phyloP scores from a whole-genome alignment of 2,888 invertebrate species.

The Tethea ocularis region DNA sequence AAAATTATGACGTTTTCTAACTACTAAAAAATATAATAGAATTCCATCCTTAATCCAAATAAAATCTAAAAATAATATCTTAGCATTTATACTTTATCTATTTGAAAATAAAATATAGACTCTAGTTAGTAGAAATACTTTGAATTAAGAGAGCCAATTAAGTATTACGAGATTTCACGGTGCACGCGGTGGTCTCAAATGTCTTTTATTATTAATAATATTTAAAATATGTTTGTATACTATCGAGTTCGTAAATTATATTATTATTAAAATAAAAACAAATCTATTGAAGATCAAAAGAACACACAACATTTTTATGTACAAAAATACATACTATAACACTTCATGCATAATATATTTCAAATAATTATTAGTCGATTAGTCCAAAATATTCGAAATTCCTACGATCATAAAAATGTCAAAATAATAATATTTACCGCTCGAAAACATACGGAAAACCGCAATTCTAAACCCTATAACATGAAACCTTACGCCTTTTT shows the following conservation, averaged over 20 bases:
- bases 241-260: conserved; percentile 30
- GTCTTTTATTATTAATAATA: conserved; percentile 35
- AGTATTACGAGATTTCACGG: conserved; percentile 44
- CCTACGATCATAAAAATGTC: no score
- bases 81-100: not conserved
- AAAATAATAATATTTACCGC: not conserved
- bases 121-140: conserved; percentile 18
- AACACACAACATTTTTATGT: conserved; percentile 31
- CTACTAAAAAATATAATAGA: conserved; percentile 2
- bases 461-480: not conserved
- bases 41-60: not conserved
- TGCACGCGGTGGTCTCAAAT: conserved; percentile 55
- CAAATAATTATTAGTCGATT: not conserved
- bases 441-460: not conserved
- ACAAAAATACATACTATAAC: conserved; percentile 22
- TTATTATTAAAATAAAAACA: conserved; percentile 32
- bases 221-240: conserved; percentile 33
- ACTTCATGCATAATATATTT: conserved; percentile 23
- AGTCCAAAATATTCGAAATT: not conserved
- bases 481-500: not conserved
- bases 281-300: conserved; percentile 19
- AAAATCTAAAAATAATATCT: not conserved
- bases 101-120: conserved; percentile 8
- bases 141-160: conserved; percentile 42
- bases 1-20: not conserved